Evolutionary conservation across 2,797 vertebrate genomes (phyloP).

Genomic region (Amniataba percoides): DNA sequence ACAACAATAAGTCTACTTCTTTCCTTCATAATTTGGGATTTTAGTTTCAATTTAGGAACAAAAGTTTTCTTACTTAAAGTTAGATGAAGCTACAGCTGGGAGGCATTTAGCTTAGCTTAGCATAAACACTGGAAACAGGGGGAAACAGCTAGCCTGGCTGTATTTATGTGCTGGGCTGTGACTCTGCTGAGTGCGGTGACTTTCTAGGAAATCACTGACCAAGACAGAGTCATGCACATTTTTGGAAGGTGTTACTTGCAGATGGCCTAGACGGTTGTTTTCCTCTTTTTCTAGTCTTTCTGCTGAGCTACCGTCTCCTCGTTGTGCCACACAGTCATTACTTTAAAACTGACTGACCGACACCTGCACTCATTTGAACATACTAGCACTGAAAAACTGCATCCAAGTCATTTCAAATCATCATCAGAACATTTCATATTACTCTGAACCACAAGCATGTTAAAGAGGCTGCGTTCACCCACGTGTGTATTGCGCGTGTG

Average conservation of each 20-base stretch:
- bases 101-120: neutral
- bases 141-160: neutral
- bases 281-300: too few relatives aligned
- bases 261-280: neutral
- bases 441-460: neutral
- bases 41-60: neutral
- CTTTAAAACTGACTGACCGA: neutral
- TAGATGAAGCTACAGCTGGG: neutral
- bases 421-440: neutral
- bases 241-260: neutral
- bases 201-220: too few relatives aligned
- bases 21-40: neutral
- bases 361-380: neutral
- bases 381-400: neutral
- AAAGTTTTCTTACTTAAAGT: neutral
- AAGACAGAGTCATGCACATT: too few relatives aligned
- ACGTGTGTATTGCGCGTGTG: conserved; percentile 34
- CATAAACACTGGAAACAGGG: neutral
- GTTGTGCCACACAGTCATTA: neutral
- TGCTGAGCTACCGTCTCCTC: neutral
- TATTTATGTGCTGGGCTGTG: too few relatives aligned
- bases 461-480: conserved; percentile 20
- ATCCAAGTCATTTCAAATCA: too few relatives aligned
- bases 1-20: neutral
- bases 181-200: too few relatives aligned